Evolutionary conservation across 2,888 invertebrate species (phyloP), one percentile per base, ranked within the genome.

Genomic region (Elmis aenea): DNA sequence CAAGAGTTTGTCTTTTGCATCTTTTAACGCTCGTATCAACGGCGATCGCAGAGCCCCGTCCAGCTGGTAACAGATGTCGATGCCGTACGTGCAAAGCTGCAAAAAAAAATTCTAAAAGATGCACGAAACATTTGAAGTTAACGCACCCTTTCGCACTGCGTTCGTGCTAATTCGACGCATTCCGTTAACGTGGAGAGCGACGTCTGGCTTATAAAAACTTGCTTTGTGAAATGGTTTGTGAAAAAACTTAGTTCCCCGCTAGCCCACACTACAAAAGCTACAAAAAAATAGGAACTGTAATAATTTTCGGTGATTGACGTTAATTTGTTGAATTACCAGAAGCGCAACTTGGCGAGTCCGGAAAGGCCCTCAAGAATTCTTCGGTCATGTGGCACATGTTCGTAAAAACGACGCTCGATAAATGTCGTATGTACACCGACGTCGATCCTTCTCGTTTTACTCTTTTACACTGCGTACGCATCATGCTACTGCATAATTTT

Each of bases 41-140:
- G 90, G 85, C 6, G 77, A 76, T 45, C 89, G 75, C 39, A 97
- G 70, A 45, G 89, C 78, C 13, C 88, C 86, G 61, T 95, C 90
- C 53, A 97, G 74, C 62, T 91, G 88, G 66, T 93, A 96, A 46
- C 86, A 82, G 38, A 97, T 73, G 70, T 97, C 96, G 54, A 97
- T 74, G 1, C 96, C 96, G 43, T 77, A 71, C 13, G 69, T 70
- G 33, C 71, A 70, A 29, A 81, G 57, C 75, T 77, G 59, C 23
- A 58, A 69, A 54, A 55, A 42, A 51, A 18, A 27, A 25, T 13
- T 13, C 24, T 27, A 21, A 35, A 9, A n/a, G 16, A 21, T 21
- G 14, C 3, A 6, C 5, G 26, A 26, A 23, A 36, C 8, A 18
- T 22, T 26, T 14, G 18, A n/a, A 15, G 8, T 3, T 10, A 25